Evolutionary conservation across 2,113 vertebrate species (phyloP), one percentile per base, ranked within the genome.

Genomic region (Prionailurus viverrinus): DNA sequence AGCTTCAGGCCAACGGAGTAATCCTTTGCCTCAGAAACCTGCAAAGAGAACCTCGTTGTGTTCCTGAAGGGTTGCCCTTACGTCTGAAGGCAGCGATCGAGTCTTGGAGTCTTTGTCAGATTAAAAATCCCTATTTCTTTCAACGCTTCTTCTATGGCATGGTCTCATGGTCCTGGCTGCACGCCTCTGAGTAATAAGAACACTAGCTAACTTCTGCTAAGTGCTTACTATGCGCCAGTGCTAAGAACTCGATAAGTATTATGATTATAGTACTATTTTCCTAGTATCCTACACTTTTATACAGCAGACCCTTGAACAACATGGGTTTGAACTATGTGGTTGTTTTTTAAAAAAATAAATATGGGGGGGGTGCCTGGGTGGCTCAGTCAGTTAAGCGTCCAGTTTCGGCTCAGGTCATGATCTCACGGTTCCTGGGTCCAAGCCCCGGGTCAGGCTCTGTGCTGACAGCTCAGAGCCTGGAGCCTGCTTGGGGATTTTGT

Each of bases 401-500:
- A 45, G 45, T 45, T 45, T 45, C 0, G 45, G 45, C 45, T 45
- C 45, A 45, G 45, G 45, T 1, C 45, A 45, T 9, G 45, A 45
- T 45, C 45, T 45, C 45, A 9, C 8, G 7, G 45, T 45, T 45
- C 45, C 0, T 45, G 45, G 45, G 45, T 9, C 0, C 7, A 1
- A 45, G 45, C 45, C 45, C 45, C 1, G 1, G 7, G 0, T 45
- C 0, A 0, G 45, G 45, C 8, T 0, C 45, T 45, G 7, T 45
- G 45, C 45, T 45, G 45, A 45, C 45, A 45, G 45, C 45, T 45
- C 0, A 8, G 45, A 45, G 7, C 45, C 7, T 45, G 45, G 45
- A 45, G 45, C 45, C 45, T 45, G 45, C 45, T 45, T 45, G 45
- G 45, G 45, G 45, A 45, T 45, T 45, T 1, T 45, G 45, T 9